Percentiles rank a stretch among this genome's conserved stretches.
Evolutionary conservation across 2,888 invertebrate genomes (phyloP).

Genomic region (Stegophylla sp.): DNA sequence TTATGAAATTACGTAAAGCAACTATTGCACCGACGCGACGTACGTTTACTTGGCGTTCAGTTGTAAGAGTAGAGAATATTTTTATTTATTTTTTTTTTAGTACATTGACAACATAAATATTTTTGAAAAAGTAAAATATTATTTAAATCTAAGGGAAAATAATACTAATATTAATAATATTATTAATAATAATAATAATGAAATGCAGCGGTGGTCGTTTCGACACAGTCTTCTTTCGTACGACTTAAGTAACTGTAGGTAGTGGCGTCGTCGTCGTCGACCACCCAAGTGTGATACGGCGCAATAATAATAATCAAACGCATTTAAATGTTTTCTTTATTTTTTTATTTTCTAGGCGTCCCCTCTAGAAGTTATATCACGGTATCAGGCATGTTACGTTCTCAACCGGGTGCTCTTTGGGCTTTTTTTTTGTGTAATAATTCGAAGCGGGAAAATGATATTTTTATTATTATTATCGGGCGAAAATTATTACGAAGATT

Average conservation of each 20-base stretch:
- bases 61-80: too few relatives aligned
- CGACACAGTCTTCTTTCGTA: neutral
- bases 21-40: neutral
- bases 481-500: neutral
- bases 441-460: neutral
- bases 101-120: neutral
- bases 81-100: too few relatives aligned
- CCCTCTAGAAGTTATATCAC: neutral
- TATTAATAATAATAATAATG: too few relatives aligned
- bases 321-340: neutral
- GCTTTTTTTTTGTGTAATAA: neutral
- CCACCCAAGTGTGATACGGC: conserved; percentile 25
- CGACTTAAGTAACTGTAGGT: too few relatives aligned
- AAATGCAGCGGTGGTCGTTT: neutral
- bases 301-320: neutral
- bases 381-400: neutral
- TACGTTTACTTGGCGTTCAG: too few relatives aligned
- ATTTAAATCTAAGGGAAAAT: neutral
- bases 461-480: neutral
- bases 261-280: neutral
- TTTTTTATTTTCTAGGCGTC: neutral
- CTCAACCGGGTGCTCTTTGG: too few relatives aligned
- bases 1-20: conserved; percentile 5
- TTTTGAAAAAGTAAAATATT: neutral
- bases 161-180: too few relatives aligned